Percentiles rank a stretch among this genome's conserved stretches.
Evolutionary conservation across 2,888 invertebrate genomes (phyloP).

Genomic region (Lampropteryx suffumata): DNA sequence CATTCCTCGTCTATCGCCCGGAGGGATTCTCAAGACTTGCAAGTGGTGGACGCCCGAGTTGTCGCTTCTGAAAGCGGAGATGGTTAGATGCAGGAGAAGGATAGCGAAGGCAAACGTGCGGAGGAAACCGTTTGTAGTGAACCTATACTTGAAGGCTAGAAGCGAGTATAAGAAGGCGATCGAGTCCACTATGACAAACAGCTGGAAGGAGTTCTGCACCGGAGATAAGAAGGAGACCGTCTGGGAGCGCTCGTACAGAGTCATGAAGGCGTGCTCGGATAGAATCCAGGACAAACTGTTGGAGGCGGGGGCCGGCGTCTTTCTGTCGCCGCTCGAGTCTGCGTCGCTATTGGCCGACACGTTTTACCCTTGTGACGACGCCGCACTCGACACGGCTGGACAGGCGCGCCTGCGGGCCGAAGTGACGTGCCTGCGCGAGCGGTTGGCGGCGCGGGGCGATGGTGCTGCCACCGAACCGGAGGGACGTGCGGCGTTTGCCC

Average conservation of each 20-base stretch:
- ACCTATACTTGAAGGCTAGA: background rate
- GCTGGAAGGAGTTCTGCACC: slow-evolving; percentile 1
- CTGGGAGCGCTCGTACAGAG: background rate
- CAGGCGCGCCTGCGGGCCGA: background rate
- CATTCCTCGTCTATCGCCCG: background rate
- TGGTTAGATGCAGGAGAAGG: background rate
- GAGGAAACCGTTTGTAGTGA: background rate
- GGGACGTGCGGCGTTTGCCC: background rate
- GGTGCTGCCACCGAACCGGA: too few relatives aligned
- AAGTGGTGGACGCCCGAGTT: background rate
- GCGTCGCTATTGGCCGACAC: background rate
- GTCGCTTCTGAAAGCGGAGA: background rate
- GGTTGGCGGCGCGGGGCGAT: too few relatives aligned
- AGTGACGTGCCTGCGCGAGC: background rate
- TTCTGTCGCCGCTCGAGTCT: background rate
- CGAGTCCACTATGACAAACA: background rate
- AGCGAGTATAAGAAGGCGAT: background rate
- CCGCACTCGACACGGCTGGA: background rate
- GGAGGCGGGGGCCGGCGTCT: background rate
- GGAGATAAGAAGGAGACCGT: background rate
- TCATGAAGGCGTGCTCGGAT: background rate
- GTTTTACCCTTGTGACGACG: background rate
- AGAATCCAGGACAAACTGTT: background rate
- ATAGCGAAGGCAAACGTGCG: background rate
- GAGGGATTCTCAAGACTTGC: background rate